phyloP scores from a whole-genome alignment of 2,888 invertebrate species.

The Cheiracanthium punctorium region DNA sequence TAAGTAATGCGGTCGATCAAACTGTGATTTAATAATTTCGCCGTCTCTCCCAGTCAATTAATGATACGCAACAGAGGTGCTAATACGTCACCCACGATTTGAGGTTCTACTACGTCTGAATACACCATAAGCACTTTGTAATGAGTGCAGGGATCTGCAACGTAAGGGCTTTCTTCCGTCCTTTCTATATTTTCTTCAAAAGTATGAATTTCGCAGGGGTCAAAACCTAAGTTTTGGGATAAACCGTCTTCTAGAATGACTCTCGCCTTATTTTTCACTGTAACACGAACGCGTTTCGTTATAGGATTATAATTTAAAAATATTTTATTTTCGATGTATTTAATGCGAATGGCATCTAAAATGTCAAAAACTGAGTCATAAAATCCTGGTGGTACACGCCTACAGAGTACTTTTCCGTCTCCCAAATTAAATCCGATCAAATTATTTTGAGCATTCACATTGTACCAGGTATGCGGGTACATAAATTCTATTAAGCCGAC shows the following conservation, averaged over 20 bases:
- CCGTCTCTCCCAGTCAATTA: constrained; percentile 37
- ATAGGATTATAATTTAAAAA: too few relatives aligned
- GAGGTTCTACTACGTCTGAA: too few relatives aligned
- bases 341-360: not conserved
- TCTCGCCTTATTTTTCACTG: too few relatives aligned
- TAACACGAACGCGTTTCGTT: too few relatives aligned
- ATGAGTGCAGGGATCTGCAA: too few relatives aligned
- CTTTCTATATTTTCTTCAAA: not conserved
- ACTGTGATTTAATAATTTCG: not conserved
- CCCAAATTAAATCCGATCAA: not conserved
- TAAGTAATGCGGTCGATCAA: too few relatives aligned
- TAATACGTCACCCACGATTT: too few relatives aligned
- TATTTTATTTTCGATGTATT: too few relatives aligned
- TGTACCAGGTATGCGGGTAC: constrained; percentile 53
- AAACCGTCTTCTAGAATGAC: too few relatives aligned
- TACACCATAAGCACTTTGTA: too few relatives aligned
- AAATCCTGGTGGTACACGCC: not conserved
- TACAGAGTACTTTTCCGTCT: not conserved
- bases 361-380: not conserved
- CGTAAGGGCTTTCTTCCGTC: too few relatives aligned
- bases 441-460: not conserved
- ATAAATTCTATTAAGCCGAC: constrained; percentile 71
- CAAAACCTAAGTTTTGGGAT: too few relatives aligned
- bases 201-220: not conserved
- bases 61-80: constrained; percentile 56